Evolutionary conservation across 2,113 vertebrate genomes (phyloP).

Genomic region (Elgaria multicarinata): DNA sequence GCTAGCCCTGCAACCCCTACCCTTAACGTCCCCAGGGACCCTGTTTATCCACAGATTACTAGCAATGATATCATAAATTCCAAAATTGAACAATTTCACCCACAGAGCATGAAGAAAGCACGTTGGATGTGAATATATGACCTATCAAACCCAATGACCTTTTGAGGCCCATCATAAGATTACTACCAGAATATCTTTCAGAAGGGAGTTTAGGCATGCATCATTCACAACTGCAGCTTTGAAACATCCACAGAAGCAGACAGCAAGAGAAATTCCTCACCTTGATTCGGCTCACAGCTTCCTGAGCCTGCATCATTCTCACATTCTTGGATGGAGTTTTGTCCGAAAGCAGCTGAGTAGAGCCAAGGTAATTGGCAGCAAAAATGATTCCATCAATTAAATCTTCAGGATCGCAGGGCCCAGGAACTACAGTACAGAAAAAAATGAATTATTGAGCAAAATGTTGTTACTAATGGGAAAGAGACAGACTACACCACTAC

Average conservation of each 20-base stretch:
- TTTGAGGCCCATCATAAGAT: background rate
- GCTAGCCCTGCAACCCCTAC: too few relatives aligned
- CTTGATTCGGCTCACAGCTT: constrained; percentile 97
- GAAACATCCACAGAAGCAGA: background rate
- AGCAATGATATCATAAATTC: background rate
- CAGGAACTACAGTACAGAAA: constrained; percentile 86
- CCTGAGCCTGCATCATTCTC: constrained; percentile 98
- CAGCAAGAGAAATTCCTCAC: constrained; percentile 72
- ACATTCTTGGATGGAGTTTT: constrained; percentile 97
- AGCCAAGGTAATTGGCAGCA: constrained; percentile 97
- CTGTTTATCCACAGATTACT: background rate
- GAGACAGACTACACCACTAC: background rate
- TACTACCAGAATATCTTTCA: background rate
- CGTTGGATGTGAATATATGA: background rate
- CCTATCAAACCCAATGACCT: background rate
- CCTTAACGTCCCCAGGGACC: background rate
- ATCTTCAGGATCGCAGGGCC: constrained; percentile 97
- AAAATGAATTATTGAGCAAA: constrained; percentile 39
- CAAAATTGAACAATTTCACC: background rate
- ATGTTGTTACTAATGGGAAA: background rate
- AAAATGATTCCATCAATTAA: constrained; percentile 98
- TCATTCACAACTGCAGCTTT: background rate
- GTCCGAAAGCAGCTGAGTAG: constrained; percentile 95
- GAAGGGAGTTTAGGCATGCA: background rate
- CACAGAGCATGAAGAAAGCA: accelerated